Evolutionary conservation across 2,888 invertebrate species (phyloP), one percentile per base, ranked within the genome.

Genomic region (Girardia tigrina): DNA sequence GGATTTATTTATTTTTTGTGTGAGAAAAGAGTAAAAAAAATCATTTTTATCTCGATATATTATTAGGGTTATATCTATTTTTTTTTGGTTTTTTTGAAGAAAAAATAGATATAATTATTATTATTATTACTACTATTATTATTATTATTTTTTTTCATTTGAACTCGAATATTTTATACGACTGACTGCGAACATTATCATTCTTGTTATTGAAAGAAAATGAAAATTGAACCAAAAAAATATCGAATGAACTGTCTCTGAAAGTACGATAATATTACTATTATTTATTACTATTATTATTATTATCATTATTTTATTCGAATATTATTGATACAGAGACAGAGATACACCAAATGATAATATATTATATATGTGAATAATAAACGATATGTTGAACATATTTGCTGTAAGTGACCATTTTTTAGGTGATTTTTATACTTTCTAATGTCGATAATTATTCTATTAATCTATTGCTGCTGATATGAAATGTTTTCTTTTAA

Each of bases 31-130:
- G 56, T 56, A 56, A 56, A 56, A 23, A 56, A 56, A 56, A n/a
- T 56, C n/a, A 56, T 56, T 56, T 56, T 56, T 56, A 56, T 56
- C 56, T n/a, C n/a, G n/a, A n/a, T n/a, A n/a, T n/a, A n/a, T n/a
- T n/a, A 56, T 2, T 56, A 56, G 56, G 56, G 56, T 56, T 56
- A 56, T 56, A n/a, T 56, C 56, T 56, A 56, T 56, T 56, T 56
- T 56, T 56, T 56, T 56, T n/a, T n/a, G n/a, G n/a, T n/a, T n/a
- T n/a, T n/a, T n/a, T n/a, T n/a, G n/a, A n/a, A n/a, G n/a, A n/a
- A n/a, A 56, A 56, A 56, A 56, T 56, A 16, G 56, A 56, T 56
- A 56, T 56, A 56, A 56, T 56, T 56, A 56, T n/a, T n/a, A n/a
- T n/a, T n/a, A n/a, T n/a, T n/a, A n/a, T n/a, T n/a, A n/a, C n/a